Base-by-base conservation (phyloP, 2,797 vertebrate genomes). In the Odontamblyopus lacepedii region DNA sequence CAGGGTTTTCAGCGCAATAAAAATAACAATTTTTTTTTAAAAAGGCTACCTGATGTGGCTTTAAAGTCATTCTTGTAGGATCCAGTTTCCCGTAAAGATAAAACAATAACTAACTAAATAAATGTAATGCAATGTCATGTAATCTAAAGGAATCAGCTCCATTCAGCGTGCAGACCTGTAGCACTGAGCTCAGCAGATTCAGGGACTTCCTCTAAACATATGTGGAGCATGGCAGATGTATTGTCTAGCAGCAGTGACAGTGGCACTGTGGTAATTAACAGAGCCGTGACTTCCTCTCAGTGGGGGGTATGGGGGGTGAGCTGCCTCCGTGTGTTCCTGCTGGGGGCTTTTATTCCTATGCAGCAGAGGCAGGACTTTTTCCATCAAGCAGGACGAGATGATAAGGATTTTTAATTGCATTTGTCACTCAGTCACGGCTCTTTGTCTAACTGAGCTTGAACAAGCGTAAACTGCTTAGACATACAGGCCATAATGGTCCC, bases 191-290 rank as follows among this genome's bases (percentile, higher is more conserved):
- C 44, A 48, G 4, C 44, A 16, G 44, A 48, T 48, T 48, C 4
- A 15, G 44, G 13, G 44, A 48, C 44, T 48, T 48, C 3, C 44
- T 48, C 44, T 57, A 23, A 26, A 26, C 55, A 57, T 57, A 26
- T 12, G 55, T 26, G 55, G 53, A 26, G 55, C 55, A 5, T 57
- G n/a, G 23, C 55, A 57, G 23, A 26, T 5, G 9, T 13, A 57
- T 26, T 57, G 55, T 56, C n/a, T 57, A 23, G 55, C n/a, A 26
- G 55, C 23, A 13, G 11, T 57, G 55, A 57, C 55, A 60, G 57
- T 30, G 57, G 79, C 23, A 55, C 71, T 78, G 70, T 59, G 76
- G 85, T 89, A 87, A 91, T 90, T 90, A 90, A 86, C 79, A 81
- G 70, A 76, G 82, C 78, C 77, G 84, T 89, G 81, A 80, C 75